These are phyloP conservation scores for Symphodus melops DNA, from an alignment of 2,113 vertebrate species.

Conservation along the genomic window DNA sequence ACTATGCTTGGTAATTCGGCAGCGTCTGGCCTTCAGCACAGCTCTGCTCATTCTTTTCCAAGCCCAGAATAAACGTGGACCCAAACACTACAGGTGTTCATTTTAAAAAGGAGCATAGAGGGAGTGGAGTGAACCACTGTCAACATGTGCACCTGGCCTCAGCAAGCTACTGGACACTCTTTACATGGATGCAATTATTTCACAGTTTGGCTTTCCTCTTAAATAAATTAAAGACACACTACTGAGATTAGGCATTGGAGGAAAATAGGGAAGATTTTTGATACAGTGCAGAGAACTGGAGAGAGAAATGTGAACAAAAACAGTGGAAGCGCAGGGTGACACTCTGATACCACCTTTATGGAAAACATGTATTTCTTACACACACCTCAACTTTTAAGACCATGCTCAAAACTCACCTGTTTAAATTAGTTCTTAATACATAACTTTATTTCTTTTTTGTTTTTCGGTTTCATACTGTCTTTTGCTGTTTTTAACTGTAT, in stretches of 20 bases:
- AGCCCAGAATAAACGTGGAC: constrained; percentile 12
- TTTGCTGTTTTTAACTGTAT: too few species aligned
- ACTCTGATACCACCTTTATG: too few species aligned
- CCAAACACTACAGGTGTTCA: constrained; percentile 36
- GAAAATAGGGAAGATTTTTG: background rate
- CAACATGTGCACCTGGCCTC: background rate
- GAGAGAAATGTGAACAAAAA: background rate
- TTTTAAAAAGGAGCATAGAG: background rate
- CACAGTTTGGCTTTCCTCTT: background rate
- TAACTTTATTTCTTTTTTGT: too few species aligned
- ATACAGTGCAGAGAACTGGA: background rate
- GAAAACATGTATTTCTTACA: too few species aligned
- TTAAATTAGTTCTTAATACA: too few species aligned
- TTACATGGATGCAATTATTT: background rate
- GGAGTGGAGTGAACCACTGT: constrained; percentile 14
- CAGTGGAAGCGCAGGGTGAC: too few species aligned
- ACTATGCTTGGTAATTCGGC: constrained; percentile 29
- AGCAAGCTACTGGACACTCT: background rate
- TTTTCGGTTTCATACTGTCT: too few species aligned
- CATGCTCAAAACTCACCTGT: too few species aligned
- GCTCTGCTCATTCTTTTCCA: background rate
- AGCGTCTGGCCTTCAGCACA: constrained; percentile 7
- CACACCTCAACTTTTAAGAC: too few species aligned
- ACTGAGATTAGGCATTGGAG: background rate
- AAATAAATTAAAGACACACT: background rate